phyloP scores from a whole-genome alignment of 2,888 invertebrate genomes.

The Halictus ligatus region DNA sequence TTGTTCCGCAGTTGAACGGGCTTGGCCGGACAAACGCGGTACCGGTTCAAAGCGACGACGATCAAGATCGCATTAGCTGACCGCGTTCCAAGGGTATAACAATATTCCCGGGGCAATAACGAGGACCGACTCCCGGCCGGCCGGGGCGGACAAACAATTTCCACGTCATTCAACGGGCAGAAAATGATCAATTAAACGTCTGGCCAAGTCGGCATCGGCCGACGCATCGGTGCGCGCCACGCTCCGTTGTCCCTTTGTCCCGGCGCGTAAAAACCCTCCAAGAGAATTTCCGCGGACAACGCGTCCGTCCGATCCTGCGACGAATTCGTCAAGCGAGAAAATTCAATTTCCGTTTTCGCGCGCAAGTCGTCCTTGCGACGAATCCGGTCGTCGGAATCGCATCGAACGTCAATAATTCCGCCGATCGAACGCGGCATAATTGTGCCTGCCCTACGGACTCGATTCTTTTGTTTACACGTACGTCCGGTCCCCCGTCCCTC shows the following conservation, averaged over 20 bases:
- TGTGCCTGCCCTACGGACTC: conserved; percentile 37
- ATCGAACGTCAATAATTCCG: conserved; percentile 60
- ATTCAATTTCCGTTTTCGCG: conserved; percentile 64
- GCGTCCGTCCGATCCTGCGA: conserved; percentile 11
- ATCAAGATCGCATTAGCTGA: conserved; percentile 60
- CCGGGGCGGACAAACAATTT: conserved; percentile 51
- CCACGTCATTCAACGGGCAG: conserved; percentile 59
- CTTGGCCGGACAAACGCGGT: conserved; percentile 41
- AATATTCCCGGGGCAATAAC: conserved; percentile 58
- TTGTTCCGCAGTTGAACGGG: conserved; percentile 41
- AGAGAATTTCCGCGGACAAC: conserved; percentile 54
- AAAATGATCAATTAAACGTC: conserved; percentile 64
- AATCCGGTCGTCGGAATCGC: conserved; percentile 45
- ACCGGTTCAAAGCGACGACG: conserved; percentile 51
- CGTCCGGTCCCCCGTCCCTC: too few relatives aligned
- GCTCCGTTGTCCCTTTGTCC: conserved; percentile 30
- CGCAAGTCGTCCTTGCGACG: conserved; percentile 32
- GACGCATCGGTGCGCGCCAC: background rate
- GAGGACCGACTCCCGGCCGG: conserved; percentile 6
- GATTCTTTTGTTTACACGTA: background rate
- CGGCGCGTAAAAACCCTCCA: conserved; percentile 39
- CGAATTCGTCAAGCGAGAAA: conserved; percentile 66
- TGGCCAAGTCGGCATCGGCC: conserved; percentile 25
- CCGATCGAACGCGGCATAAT: conserved; percentile 56
- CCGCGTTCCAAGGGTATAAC: conserved; percentile 51